phyloP scores from a whole-genome alignment of 2,113 vertebrate species.

The Heteronetta atricapilla region DNA sequence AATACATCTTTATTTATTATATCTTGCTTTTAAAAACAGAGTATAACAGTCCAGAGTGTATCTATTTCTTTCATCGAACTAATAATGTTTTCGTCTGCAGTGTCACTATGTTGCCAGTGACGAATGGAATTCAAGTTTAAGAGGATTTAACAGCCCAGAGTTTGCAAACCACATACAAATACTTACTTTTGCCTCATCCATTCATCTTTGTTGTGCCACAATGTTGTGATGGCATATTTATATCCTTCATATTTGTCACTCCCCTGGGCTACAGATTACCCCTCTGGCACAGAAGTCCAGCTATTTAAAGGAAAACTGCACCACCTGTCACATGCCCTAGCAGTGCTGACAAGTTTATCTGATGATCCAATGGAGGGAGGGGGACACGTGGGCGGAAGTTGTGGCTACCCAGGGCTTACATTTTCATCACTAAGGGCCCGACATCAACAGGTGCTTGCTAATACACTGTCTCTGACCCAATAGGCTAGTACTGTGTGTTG shows the following conservation, averaged over 20 bases:
- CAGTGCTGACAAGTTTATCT: conserved; percentile 4
- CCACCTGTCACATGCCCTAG: neutral
- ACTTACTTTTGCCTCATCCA: neutral
- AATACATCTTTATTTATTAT: neutral
- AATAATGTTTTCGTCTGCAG: neutral
- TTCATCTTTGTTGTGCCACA: neutral
- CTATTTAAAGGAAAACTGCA: conserved; percentile 8
- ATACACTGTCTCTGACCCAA: neutral
- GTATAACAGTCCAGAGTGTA: neutral
- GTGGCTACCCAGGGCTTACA: neutral
- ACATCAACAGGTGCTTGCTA: neutral
- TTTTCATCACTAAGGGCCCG: neutral
- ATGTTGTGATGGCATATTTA: neutral
- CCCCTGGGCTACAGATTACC: neutral
- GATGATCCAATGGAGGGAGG: neutral
- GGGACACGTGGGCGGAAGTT: neutral
- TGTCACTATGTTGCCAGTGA: neutral
- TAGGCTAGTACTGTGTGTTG: neutral
- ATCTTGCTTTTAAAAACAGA: neutral
- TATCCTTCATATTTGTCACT: conserved; percentile 8
- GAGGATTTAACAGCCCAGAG: neutral
- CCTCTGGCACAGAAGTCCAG: neutral
- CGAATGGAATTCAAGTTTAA: neutral
- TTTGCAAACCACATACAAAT: neutral
- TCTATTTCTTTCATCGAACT: neutral